Evolutionary conservation across 2,797 vertebrate species (phyloP), one percentile per base, ranked within the genome.

Genomic region (Acridotheres tristis): DNA sequence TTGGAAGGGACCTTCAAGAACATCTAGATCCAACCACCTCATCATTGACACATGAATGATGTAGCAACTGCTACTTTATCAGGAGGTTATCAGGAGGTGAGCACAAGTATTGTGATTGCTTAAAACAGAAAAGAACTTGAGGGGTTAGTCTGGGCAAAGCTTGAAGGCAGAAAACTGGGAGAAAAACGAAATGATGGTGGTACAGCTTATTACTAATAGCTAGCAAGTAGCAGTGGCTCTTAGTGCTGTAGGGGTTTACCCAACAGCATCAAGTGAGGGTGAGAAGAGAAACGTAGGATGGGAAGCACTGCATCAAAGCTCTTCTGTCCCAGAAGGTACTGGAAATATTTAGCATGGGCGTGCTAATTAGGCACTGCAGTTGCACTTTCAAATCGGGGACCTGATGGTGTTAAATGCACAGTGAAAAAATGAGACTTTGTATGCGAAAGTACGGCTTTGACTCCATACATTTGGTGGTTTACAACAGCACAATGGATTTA

Each of bases 261-360:
- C 12, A 2, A 22, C 67, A 63, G 42, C 65, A 81, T 40, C n/a
- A 71, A 86, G 26, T 10, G 29, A 80, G 32, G 20, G 53, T 40
- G 27, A 83, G 30, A 91, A 83, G 50, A 16, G 40, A 87, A 76
- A 81, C 78, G 63, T 22, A 73, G 65, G 77, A 81, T 45, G 27
- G 34, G 50, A 78, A 84, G 47, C 78, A 61, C 50, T 61, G 45
- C 84, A 89, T 23, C 50, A 81, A 92, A 92, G 54, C 66, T 92
- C 57, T 92, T 86, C 62, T 48, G 16, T 65, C 58, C 68, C 6
- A 9, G 80, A 58, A 93, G 77, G 87, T 78, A 69, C 63, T 92
- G 59, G 74, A 95, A 95, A 89, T 75, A 77, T 57, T 90, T 93
- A 92, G 74, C 76, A 80, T 21, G 30, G 58, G 50, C 6, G 50